phyloP scores from a whole-genome alignment of 2,888 invertebrate genomes.

The Callimorpha dominula region DNA sequence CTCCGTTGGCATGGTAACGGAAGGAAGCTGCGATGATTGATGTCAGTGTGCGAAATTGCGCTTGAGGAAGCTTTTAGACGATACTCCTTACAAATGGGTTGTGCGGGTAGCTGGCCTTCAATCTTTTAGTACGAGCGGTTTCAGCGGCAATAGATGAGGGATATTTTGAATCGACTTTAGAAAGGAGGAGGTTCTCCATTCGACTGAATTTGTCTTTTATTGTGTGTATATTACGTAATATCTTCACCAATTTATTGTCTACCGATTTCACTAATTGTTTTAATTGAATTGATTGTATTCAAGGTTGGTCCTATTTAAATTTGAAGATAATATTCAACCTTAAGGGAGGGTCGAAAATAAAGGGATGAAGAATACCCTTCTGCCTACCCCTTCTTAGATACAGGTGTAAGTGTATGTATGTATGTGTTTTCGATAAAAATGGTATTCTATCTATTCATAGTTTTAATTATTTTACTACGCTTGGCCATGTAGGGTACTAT shows the following conservation, averaged over 20 bases:
- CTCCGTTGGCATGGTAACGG: slow-evolving; percentile 35
- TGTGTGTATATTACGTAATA: too few relatives aligned
- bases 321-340: too few relatives aligned
- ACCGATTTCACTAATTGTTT: too few relatives aligned
- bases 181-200: too few relatives aligned
- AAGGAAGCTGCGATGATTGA: slow-evolving; percentile 48
- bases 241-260: too few relatives aligned
- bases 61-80: slow-evolving; percentile 20
- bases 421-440: not conserved
- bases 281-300: too few relatives aligned
- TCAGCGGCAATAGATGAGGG: not conserved
- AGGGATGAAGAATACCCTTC: too few relatives aligned
- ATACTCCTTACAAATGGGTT: slow-evolving; percentile 8
- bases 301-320: too few relatives aligned
- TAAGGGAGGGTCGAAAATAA: too few relatives aligned
- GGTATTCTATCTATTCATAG: not conserved
- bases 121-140: not conserved
- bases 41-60: slow-evolving; percentile 21
- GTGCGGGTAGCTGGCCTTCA: slow-evolving; percentile 7
- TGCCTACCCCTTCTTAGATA: too few relatives aligned
- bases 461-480: not conserved
- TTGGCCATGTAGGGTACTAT: not conserved
- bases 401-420: not conserved
- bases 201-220: too few relatives aligned
- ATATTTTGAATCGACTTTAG: not conserved